Evolutionary conservation across 2,113 vertebrate species (phyloP).

Genomic region (Xiphophorus maculatus): DNA sequence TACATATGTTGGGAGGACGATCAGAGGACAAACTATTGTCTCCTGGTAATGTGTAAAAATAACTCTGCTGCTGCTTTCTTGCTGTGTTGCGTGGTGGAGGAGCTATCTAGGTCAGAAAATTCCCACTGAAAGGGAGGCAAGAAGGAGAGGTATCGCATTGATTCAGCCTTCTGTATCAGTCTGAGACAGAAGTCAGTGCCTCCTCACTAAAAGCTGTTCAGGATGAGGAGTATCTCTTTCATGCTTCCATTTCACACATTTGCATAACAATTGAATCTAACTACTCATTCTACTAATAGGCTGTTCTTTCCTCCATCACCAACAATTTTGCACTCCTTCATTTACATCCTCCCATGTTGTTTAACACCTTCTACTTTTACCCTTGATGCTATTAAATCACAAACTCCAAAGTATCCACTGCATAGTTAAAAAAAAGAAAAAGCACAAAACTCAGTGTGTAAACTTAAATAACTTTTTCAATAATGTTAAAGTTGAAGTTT

Average conservation of each 20-base stretch:
- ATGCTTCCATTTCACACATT: constrained; percentile 16
- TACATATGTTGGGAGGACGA: constrained; percentile 55
- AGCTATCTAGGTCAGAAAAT: constrained; percentile 83
- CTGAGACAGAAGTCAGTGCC: constrained; percentile 63
- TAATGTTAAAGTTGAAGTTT: neutral
- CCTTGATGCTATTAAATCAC: neutral
- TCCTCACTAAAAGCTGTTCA: constrained; percentile 32
- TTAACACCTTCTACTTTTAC: neutral
- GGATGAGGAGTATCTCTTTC: constrained; percentile 10
- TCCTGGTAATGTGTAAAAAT: constrained; percentile 81
- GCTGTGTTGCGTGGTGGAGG: constrained; percentile 65
- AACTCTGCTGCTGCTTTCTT: constrained; percentile 72
- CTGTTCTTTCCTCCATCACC: neutral
- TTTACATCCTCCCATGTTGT: constrained; percentile 20
- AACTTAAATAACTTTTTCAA: neutral
- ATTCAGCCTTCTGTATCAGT: constrained; percentile 58
- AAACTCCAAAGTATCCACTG: neutral
- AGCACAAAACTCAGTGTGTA: neutral
- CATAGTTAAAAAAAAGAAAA: neutral
- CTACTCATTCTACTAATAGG: constrained; percentile 10
- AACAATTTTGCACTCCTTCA: constrained; percentile 3
- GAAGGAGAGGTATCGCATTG: constrained; percentile 45
- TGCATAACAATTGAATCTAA: constrained; percentile 13
- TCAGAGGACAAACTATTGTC: constrained; percentile 75
- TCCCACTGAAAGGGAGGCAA: constrained; percentile 65